phyloP scores from a whole-genome alignment of 2,888 invertebrate genomes.

The Aethes cnicana region DNA sequence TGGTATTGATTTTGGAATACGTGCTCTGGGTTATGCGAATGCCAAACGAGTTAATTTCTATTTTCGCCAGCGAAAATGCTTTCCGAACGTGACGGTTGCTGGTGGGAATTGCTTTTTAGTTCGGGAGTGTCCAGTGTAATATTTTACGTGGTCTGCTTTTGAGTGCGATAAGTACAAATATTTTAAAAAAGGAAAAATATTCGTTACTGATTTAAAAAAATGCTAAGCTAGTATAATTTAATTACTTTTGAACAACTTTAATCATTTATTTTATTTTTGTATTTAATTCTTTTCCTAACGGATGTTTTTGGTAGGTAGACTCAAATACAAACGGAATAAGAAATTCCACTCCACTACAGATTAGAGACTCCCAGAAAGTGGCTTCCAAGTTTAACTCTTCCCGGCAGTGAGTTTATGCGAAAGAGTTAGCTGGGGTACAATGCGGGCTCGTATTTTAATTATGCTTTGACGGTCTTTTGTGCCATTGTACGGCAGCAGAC shows the following conservation, averaged over 20 bases:
- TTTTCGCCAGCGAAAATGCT: slow-evolving; percentile 44
- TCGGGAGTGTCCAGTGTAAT: slow-evolving; percentile 14
- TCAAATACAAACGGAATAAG: slow-evolving; percentile 2
- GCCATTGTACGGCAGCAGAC: slow-evolving; percentile 37
- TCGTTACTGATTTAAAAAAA: no score
- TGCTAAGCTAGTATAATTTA: no score
- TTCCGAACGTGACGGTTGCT: slow-evolving; percentile 46
- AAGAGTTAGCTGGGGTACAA: slow-evolving; percentile 26
- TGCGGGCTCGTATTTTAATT: slow-evolving; percentile 50
- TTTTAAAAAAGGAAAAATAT: no score
- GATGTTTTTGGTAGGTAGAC: no score
- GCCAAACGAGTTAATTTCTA: slow-evolving; percentile 49
- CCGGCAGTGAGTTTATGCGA: slow-evolving; percentile 8
- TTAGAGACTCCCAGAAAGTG: slow-evolving; percentile 19
- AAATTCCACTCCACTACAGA: slow-evolving; percentile 15
- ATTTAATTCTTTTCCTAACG: no score
- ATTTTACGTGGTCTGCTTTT: slow-evolving; percentile 27
- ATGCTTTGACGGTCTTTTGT: slow-evolving; percentile 46
- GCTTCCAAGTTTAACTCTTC: slow-evolving; percentile 19
- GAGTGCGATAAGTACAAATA: no score
- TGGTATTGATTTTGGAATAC: slow-evolving; percentile 51
- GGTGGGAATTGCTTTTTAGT: slow-evolving; percentile 34
- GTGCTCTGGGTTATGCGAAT: slow-evolving; percentile 46
- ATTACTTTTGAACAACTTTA: no score
- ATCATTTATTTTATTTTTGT: no score